Evolutionary conservation across 1,140 invertebrate species (phyloP).

Genomic region (Listronotus oregonensis): DNA sequence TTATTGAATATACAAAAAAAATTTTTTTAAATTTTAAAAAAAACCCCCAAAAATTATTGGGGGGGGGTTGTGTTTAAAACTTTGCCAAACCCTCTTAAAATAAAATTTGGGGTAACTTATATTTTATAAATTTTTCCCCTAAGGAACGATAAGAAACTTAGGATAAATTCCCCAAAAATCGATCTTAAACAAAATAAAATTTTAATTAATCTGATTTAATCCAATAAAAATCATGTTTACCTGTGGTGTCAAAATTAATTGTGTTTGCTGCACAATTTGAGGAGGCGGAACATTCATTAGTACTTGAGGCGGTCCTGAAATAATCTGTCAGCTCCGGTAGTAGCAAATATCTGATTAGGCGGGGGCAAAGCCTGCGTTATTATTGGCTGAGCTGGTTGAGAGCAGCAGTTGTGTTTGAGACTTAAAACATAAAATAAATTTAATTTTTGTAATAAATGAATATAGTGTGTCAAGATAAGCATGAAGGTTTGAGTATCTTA

Average conservation of each 20-base stretch:
- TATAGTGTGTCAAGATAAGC: too few relatives aligned
- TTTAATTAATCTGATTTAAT: neutral
- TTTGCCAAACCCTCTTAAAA: too few relatives aligned
- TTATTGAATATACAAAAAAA: too few relatives aligned
- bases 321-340: conserved; percentile 39
- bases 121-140: too few relatives aligned
- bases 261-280: conserved; percentile 44
- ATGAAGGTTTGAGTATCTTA: too few relatives aligned
- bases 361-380: conserved; percentile 14
- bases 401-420: conserved; percentile 9
- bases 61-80: too few relatives aligned
- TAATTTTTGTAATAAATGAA: too few relatives aligned
- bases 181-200: conserved; percentile 1
- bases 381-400: conserved; percentile 8
- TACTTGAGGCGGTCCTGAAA: conserved; percentile 48
- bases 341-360: conserved; percentile 16
- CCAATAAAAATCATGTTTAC: conserved; percentile 11
- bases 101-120: too few relatives aligned
- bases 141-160: too few relatives aligned
- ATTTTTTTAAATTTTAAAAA: too few relatives aligned
- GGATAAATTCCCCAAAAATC: neutral
- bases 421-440: neutral
- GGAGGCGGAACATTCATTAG: conserved; percentile 55
- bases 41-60: too few relatives aligned
- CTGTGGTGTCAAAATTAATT: conserved; percentile 32